phyloP scores from a whole-genome alignment of 2,797 vertebrate genomes.

The Potorous gilbertii region DNA sequence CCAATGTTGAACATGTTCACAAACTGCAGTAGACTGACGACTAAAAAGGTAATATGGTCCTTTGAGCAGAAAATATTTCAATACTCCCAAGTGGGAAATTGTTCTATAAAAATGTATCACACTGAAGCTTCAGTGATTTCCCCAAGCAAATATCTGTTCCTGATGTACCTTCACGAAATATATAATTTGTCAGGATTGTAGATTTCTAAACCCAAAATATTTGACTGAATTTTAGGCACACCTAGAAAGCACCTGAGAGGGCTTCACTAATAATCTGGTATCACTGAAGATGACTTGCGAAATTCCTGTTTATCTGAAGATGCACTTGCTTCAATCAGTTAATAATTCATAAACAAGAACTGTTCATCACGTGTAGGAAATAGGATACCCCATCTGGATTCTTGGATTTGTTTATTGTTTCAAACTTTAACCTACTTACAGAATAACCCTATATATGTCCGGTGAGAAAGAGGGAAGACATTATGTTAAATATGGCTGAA shows the following conservation, averaged over 20 bases:
- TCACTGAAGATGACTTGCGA: slow-evolving; percentile 81
- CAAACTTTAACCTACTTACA: slow-evolving; percentile 75
- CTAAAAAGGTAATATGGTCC: slow-evolving; percentile 83
- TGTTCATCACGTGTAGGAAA: slow-evolving; percentile 80
- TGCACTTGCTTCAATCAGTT: slow-evolving; percentile 79
- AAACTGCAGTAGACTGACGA: slow-evolving; percentile 76
- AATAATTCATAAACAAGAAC: slow-evolving; percentile 82
- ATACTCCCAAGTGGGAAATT: slow-evolving; percentile 69
- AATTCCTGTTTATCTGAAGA: slow-evolving; percentile 84
- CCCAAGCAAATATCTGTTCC: slow-evolving; percentile 79
- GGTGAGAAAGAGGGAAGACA: slow-evolving; percentile 85
- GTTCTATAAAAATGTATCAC: slow-evolving; percentile 81
- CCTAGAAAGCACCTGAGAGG: slow-evolving; percentile 84
- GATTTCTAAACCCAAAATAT: slow-evolving; percentile 78
- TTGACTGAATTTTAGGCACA: slow-evolving; percentile 79
- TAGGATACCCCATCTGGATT: slow-evolving; percentile 72
- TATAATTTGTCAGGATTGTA: slow-evolving; percentile 79
- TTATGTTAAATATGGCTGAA: slow-evolving; percentile 82
- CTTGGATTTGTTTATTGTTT: slow-evolving; percentile 71
- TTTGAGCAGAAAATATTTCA: slow-evolving; percentile 76
- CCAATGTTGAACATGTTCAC: slow-evolving; percentile 74
- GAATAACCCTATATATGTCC: slow-evolving; percentile 81
- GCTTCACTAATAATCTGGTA: slow-evolving; percentile 76
- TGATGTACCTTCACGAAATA: slow-evolving; percentile 80
- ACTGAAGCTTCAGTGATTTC: slow-evolving; percentile 79